Conservation (phyloP, 37 sponge, comb jelly and placozoan genomes). For the Lycopodina hypogea region DNA sequence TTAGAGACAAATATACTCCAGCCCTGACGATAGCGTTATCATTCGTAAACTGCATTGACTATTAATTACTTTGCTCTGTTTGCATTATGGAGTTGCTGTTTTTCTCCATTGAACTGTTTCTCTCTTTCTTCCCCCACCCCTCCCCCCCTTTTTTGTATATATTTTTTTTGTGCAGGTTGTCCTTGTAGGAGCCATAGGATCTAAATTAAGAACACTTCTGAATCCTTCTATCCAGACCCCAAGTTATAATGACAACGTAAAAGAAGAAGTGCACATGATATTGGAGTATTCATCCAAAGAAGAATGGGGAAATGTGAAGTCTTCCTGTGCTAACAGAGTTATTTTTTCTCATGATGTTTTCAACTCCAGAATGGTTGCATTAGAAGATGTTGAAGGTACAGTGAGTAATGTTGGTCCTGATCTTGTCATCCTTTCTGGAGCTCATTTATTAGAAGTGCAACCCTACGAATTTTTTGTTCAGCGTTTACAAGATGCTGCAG, state of each 20-base stretch:
- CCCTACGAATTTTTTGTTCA: conserved; percentile 21
- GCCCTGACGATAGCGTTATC: too few relatives aligned
- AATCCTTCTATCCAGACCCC: conserved; percentile 30
- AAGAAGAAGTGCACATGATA: conserved; percentile 90
- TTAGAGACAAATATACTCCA: too few relatives aligned
- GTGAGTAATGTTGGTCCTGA: conserved; percentile 44
- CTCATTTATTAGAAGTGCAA: conserved; percentile 75
- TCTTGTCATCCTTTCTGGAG: conserved; percentile 76
- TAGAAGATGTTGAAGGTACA: conserved; percentile 43
- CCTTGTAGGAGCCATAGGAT: conserved; percentile 76
- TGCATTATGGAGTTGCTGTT: too few relatives aligned
- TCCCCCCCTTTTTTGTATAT: background rate
- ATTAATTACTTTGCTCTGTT: too few relatives aligned
- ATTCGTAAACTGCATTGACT: too few relatives aligned
- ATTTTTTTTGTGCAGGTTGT: conserved; percentile 27
- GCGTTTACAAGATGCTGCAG: conserved; percentile 29
- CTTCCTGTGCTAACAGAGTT: conserved; percentile 86
- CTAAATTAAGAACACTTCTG: conserved; percentile 49
- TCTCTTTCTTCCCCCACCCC: too few relatives aligned
- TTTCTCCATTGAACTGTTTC: too few relatives aligned
- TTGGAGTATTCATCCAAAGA: conserved; percentile 78
- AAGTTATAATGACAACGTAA: background rate
- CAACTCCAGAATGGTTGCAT: conserved; percentile 69
- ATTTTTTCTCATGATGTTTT: conserved; percentile 88
- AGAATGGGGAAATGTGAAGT: conserved; percentile 58